Percentiles rank a stretch among this genome's conserved stretches.
Conservation (phyloP, 2,888 invertebrate genomes). For the Microchrysa polita region DNA sequence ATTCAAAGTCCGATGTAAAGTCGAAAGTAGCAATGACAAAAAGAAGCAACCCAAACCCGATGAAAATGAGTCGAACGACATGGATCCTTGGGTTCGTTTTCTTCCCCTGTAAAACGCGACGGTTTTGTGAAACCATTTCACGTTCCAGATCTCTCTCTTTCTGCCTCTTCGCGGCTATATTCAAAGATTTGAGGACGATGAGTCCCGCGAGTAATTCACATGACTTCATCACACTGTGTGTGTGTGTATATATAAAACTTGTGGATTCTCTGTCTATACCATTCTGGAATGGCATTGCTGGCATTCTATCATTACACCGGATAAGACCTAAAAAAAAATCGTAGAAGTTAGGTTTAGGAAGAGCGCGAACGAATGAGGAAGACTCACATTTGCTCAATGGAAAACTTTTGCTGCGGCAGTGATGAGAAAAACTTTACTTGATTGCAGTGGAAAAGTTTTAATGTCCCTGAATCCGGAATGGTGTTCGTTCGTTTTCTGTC, state of each 20-base stretch:
- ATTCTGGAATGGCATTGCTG: background rate
- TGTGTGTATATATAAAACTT: too few relatives aligned
- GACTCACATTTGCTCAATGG: constrained; percentile 22
- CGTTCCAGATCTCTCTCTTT: constrained; percentile 23
- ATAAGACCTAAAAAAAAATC: too few relatives aligned
- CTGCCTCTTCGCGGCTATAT: background rate
- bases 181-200: constrained; percentile 16
- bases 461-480: constrained; percentile 38
- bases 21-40: constrained; percentile 6
- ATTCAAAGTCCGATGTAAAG: background rate
- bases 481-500: background rate
- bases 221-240: constrained; percentile 35
- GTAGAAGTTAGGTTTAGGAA: too few relatives aligned
- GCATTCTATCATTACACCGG: background rate
- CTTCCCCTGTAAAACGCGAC: background rate
- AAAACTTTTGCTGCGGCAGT: constrained; percentile 39
- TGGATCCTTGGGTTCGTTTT: background rate
- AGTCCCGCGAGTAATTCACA: constrained; percentile 32
- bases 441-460: constrained; percentile 45
- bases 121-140: constrained; percentile 5
- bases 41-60: background rate
- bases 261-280: background rate
- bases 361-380: background rate
- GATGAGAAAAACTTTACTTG: constrained; percentile 43
- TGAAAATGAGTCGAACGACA: background rate